phyloP scores from a whole-genome alignment of 2,888 invertebrate genomes.

The Conomelus anceps region DNA sequence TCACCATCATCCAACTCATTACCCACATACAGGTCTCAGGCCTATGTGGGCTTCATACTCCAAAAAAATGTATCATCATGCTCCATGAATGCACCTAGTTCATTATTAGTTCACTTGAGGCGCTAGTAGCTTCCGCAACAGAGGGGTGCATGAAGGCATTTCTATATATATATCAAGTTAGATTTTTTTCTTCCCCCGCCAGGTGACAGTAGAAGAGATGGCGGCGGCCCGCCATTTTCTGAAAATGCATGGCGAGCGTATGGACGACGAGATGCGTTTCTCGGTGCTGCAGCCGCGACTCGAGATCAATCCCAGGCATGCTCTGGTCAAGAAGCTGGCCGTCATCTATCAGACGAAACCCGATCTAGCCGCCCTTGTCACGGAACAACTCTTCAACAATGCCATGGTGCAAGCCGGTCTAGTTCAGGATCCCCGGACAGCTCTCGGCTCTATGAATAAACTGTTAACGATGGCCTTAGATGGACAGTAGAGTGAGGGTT shows the following conservation, averaged over 20 bases:
- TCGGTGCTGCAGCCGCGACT: conserved; percentile 83
- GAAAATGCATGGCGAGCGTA: conserved; percentile 72
- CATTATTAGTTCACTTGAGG: too few species aligned
- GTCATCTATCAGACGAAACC: conserved; percentile 65
- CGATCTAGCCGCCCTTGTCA: conserved; percentile 73
- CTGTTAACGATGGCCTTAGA: conserved; percentile 73
- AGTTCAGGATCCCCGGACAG: conserved; percentile 79
- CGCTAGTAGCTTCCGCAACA: too few species aligned
- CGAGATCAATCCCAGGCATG: conserved; percentile 90
- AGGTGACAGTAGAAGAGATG: conserved; percentile 91
- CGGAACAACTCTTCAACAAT: conserved; percentile 87
- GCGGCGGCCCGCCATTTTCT: conserved; percentile 93
- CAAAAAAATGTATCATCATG: too few species aligned
- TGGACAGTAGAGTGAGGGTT: conserved; percentile 55
- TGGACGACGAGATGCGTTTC: conserved; percentile 78
- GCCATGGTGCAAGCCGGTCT: conserved; percentile 94
- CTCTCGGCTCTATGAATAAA: conserved; percentile 81
- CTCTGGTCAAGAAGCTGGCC: conserved; percentile 81
- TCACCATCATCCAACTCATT: too few species aligned
- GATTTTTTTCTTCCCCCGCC: not conserved
- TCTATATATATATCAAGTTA: too few species aligned
- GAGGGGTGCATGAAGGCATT: too few species aligned
- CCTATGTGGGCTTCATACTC: too few species aligned
- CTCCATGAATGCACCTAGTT: too few species aligned
- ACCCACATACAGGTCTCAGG: too few species aligned